Evolutionary conservation across 1,140 invertebrate genomes (phyloP).

Genomic region (Campoletis sonorensis): DNA sequence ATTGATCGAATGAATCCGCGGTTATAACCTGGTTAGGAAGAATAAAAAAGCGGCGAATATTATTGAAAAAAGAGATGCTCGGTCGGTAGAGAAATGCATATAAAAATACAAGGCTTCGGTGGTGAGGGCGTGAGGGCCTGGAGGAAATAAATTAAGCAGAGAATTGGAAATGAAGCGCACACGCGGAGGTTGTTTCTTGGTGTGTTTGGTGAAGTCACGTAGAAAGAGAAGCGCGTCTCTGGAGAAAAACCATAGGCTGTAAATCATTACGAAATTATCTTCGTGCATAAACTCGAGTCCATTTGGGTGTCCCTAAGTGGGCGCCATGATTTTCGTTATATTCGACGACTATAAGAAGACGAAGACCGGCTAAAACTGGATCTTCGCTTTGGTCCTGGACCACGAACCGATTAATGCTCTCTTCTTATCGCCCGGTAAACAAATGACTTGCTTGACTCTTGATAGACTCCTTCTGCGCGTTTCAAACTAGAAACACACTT

Average conservation of each 20-base stretch:
- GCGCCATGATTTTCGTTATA: constrained; percentile 44
- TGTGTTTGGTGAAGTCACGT: not conserved
- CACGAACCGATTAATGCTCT: constrained; percentile 1
- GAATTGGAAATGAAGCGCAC: constrained; percentile 37
- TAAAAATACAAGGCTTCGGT: not conserved
- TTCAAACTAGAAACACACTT: constrained; percentile 5
- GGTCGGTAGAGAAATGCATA: not conserved
- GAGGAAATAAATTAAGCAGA: constrained; percentile 33
- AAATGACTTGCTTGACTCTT: constrained; percentile 47
- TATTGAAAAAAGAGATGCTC: not conserved
- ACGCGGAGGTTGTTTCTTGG: not conserved
- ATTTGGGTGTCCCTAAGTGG: constrained; percentile 58
- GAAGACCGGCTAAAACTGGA: constrained; percentile 47
- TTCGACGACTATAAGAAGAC: not conserved
- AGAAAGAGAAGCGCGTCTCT: constrained; percentile 20
- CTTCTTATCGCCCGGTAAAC: constrained; percentile 51
- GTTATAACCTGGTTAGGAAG: too few species aligned
- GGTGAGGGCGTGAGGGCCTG: not conserved
- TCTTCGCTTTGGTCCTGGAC: constrained; percentile 27
- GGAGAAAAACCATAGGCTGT: constrained; percentile 35
- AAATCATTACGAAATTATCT: constrained; percentile 62
- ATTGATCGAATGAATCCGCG: not conserved
- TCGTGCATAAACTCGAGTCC: constrained; percentile 55
- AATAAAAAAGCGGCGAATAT: not conserved
- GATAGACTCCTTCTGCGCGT: constrained; percentile 23